Evolutionary conservation across 2,797 vertebrate genomes (phyloP), one percentile per base, ranked within the genome.

Genomic region (Pyrocephalus nanus): DNA sequence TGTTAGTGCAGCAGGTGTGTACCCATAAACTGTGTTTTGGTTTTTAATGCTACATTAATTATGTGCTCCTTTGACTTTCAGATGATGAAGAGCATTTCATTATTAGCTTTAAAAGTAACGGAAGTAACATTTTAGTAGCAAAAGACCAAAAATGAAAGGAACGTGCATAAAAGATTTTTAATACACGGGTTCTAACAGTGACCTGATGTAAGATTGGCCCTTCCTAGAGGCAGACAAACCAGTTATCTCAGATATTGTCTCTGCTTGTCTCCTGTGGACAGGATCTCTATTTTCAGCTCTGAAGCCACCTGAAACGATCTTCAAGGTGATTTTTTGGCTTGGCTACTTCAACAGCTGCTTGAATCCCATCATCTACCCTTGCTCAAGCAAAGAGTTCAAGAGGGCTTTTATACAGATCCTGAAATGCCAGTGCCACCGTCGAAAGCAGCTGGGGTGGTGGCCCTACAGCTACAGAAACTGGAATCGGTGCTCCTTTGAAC

Each of bases 321-420:
- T 99, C 97, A 99, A 99, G 96, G 99, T 99, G 72, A 99, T 99
- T 96, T 99, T 99, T 98, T 99, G 99, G 99, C 98, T 99, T 67
- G 99, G 99, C 82, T 99, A 99, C 97, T 99, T 99, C 97, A 99
- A 99, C 98, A 99, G 99, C 97, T 99, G 99, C 97, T 97, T 99
- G 96, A 99, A 99, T 96, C 99, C 99, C 92, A 99, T 99, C 97
- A 99, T 99, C 97, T 99, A 99, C 97, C 99, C 99, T 61, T 99
- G 99, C 97, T 99, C 99, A 97, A 99, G 98, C 97, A 99, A 99
- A 17, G 99, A 99, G 97, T 99, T 99, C 97, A 99, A 99, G 97
- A 97, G 99, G 94, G 99, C 99, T 96, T 99, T 99, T 96, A 98
- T 99, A 88, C 99, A 98, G 88, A 99, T 99, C 97, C 98, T 99